A percentile compares a stretch with the other conserved stretches of the same genome.
These are phyloP conservation scores for Synergus umbraculus DNA, from an alignment of 2,888 invertebrate genomes.

Conservation along the genomic window DNA sequence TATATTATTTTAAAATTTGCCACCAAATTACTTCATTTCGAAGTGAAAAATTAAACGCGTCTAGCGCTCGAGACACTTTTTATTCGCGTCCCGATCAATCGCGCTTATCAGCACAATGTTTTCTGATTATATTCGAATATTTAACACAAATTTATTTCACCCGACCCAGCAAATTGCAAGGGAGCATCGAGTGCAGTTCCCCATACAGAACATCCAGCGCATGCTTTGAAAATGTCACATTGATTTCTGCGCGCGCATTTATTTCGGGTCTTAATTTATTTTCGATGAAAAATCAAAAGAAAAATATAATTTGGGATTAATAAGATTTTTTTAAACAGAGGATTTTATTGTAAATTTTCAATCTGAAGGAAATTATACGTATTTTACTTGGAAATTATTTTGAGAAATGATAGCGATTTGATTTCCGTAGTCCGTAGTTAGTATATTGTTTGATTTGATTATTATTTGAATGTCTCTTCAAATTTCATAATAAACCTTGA, in stretches of 20 bases:
- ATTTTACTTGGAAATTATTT: background rate
- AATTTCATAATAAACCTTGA: too few relatives aligned
- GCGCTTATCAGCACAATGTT: background rate
- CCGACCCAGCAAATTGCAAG: slow-evolving; percentile 44
- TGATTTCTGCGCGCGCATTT: slow-evolving; percentile 76
- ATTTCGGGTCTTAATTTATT: background rate
- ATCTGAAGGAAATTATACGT: background rate
- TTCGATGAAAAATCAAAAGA: slow-evolving; percentile 1
- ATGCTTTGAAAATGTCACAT: slow-evolving; percentile 75
- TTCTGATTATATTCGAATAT: slow-evolving; percentile 10
- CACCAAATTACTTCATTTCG: slow-evolving; percentile 25
- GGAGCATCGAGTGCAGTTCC: slow-evolving; percentile 42
- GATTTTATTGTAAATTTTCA: background rate
- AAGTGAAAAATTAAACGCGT: background rate
- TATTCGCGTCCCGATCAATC: background rate
- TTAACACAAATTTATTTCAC: slow-evolving; percentile 16
- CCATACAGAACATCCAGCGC: slow-evolving; percentile 60
- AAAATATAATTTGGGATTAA: background rate
- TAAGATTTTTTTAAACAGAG: background rate
- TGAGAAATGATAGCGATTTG: background rate
- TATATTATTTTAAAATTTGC: slow-evolving; percentile 9
- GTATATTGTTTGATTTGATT: background rate
- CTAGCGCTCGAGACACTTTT: slow-evolving; percentile 5
- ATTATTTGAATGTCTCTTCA: background rate
- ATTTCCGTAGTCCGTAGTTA: slow-evolving; percentile 3